phyloP scores from a whole-genome alignment of 2,113 vertebrate genomes.

The Passer domesticus region DNA sequence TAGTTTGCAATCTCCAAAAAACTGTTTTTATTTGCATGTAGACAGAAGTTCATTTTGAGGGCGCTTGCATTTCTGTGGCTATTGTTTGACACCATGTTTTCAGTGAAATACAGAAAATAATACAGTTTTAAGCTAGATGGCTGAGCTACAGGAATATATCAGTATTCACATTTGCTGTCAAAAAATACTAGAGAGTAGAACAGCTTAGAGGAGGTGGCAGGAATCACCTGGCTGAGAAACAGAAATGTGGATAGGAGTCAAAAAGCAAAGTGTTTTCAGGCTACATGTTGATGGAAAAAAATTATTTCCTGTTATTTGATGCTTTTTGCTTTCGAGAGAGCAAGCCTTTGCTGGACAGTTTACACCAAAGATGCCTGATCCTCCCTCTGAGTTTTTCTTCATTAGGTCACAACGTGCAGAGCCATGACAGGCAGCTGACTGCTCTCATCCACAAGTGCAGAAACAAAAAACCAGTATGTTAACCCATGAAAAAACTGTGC shows the following conservation, averaged over 20 bases:
- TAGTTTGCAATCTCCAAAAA: background rate
- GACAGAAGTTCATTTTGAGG: background rate
- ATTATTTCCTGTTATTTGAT: background rate
- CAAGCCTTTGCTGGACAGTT: background rate
- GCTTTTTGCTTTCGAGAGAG: background rate
- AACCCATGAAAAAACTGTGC: background rate
- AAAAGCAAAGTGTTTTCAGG: background rate
- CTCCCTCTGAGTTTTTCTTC: background rate
- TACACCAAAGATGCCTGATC: background rate
- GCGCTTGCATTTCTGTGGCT: background rate
- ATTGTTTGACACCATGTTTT: background rate
- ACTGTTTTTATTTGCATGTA: background rate
- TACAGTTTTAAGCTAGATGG: background rate
- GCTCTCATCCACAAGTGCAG: background rate
- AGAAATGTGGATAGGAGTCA: background rate
- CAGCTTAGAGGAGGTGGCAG: background rate
- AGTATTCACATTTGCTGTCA: background rate
- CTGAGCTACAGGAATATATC: background rate
- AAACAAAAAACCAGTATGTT: background rate
- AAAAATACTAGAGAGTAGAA: background rate
- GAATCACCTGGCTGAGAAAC: background rate
- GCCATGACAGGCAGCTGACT: background rate
- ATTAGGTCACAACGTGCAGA: background rate
- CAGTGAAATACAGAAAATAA: background rate
- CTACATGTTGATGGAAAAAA: background rate